Evolutionary conservation across 2,797 vertebrate genomes (phyloP).

Genomic region (Leptatherina wallacei): DNA sequence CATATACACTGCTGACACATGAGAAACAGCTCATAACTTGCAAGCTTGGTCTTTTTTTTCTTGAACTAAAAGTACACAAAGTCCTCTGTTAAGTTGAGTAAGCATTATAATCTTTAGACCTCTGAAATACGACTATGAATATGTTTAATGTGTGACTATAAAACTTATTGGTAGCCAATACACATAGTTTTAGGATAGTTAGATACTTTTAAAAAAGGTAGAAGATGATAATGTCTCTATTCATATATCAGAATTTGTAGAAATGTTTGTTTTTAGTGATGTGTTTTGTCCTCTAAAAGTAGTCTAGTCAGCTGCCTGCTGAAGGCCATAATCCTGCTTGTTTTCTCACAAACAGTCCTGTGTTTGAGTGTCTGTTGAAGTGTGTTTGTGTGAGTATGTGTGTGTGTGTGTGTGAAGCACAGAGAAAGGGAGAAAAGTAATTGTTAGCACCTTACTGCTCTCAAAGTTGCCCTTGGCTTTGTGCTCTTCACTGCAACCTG

Average conservation of each 20-base stretch:
- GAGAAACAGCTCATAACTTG: conserved; percentile 60
- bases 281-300: conserved; percentile 33
- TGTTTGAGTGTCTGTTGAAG: conserved; percentile 41
- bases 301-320: conserved; percentile 33
- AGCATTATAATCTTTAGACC: conserved; percentile 16
- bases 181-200: background rate
- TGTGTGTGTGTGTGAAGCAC: conserved; percentile 36
- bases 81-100: conserved; percentile 25
- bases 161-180: background rate
- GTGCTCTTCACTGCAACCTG: conserved; percentile 80
- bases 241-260: conserved; percentile 17
- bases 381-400: conserved; percentile 18
- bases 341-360: conserved; percentile 59
- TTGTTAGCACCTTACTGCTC: conserved; percentile 77
- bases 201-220: background rate
- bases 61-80: conserved; percentile 47
- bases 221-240: conserved; percentile 1
- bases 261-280: conserved; percentile 27
- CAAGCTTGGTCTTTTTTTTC: conserved; percentile 53
- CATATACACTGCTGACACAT: conserved; percentile 68
- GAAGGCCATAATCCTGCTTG: conserved; percentile 50
- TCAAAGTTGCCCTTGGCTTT: conserved; percentile 86
- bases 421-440: conserved; percentile 77
- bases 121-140: conserved; percentile 20
- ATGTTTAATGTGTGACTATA: background rate